Evolutionary conservation across 2,113 vertebrate species (phyloP).

Genomic region (Pionites leucogaster): DNA sequence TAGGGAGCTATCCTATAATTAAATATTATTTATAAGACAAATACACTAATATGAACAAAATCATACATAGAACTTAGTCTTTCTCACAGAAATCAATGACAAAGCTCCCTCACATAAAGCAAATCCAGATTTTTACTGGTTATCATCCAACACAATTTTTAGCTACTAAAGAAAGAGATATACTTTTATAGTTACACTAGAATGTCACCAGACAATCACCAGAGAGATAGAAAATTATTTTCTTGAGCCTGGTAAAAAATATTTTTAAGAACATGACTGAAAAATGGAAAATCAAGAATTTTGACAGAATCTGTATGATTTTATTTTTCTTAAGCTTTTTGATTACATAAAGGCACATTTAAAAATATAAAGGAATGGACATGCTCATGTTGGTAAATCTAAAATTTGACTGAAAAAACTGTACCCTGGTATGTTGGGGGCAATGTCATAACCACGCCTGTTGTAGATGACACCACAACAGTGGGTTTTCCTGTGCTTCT

Average conservation of each 20-base stretch:
- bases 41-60: neutral
- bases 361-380: neutral
- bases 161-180: neutral
- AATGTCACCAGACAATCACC: neutral
- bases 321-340: neutral
- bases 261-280: neutral
- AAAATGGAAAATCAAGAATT: neutral
- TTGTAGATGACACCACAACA: neutral
- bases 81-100: neutral
- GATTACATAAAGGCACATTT: neutral
- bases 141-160: neutral
- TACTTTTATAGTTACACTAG: neutral
- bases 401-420: neutral
- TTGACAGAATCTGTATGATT: neutral
- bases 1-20: neutral
- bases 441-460: neutral
- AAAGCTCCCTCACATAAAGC: neutral
- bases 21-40: neutral
- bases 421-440: neutral
- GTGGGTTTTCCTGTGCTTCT: neutral
- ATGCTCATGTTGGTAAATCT: neutral
- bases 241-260: neutral
- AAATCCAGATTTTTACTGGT: neutral
- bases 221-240: neutral
- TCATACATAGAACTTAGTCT: neutral